These are phyloP conservation scores for Glaucidium brasilianum DNA, from an alignment of 2,113 vertebrate genomes.

Conservation along the genomic window DNA sequence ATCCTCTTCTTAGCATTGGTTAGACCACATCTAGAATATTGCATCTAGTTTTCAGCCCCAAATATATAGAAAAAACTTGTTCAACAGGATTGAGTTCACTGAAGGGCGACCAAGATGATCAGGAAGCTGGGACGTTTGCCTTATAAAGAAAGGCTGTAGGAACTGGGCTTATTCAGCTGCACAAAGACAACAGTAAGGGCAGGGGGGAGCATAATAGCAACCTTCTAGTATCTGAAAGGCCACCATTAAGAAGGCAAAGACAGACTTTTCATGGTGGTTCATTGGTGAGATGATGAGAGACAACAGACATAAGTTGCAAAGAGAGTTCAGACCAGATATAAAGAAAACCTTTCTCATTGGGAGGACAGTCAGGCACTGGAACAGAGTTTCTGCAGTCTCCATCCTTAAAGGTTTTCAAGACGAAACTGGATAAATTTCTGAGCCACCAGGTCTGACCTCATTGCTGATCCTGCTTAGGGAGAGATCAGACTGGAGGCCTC, in stretches of 20 bases:
- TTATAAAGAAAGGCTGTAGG: neutral
- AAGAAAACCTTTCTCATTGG: neutral
- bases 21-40: neutral
- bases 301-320: neutral
- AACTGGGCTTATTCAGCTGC: neutral
- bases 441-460: neutral
- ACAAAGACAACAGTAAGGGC: neutral
- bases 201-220: neutral
- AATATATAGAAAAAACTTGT: neutral
- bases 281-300: neutral
- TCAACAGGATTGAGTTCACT: neutral
- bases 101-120: neutral
- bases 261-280: neutral
- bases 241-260: neutral
- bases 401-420: neutral
- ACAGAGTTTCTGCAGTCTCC: neutral
- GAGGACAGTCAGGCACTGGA: neutral
- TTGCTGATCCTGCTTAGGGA: neutral
- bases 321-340: neutral
- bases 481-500: neutral
- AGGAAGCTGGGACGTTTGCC: neutral
- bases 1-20: neutral
- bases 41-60: neutral
- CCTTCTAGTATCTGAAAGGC: neutral
- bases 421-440: neutral